Evolutionary conservation across 2,888 invertebrate genomes (phyloP), one percentile per base, ranked within the genome.

Genomic region (Penaeus monodon): DNA sequence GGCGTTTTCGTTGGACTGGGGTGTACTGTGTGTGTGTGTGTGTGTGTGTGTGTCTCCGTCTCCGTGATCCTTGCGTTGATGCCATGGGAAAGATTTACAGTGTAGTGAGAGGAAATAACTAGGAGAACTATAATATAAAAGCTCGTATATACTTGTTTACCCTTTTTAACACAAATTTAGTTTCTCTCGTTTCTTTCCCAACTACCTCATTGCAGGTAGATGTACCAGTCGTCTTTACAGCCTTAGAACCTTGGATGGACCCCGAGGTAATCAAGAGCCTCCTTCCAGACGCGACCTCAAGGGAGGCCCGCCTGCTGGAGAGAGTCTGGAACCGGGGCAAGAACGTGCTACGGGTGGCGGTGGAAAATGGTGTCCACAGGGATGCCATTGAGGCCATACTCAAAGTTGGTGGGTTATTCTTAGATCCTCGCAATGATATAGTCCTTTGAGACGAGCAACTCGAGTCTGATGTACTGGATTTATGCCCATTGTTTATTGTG

Each of bases 271-370:
- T 86, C 27, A 66, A 74, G 57, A 77, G 33, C 38, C 44, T 86
- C 22, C 86, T 86, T 10, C 86, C 86, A 66, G 29, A 64, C 20
- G 38, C 85, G 76, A 64, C 63, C 57, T 66, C 85, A 44, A 77
- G 63, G n/a, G 79, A 74, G n/a, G 78, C 85, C 4, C 64, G 65
- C 24, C 78, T 82, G 24, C 81, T 88, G 44, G 81, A 49, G 65
- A 27, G 85, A 8, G 85, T 73, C 27, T 88, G 88, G 65, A 66
- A 85, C 74, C 63, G 88, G 24, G 77, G 91, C n/a, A 89, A 88
- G 22, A 90, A 90, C 65, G 86, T 90, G 3, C 84, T 91, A n/a
- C 88, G 89, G 80, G 81, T 89, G 29, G 90, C 91, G 33, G 84
- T 91, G 33, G 88, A 89, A 63, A 73, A 87, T 57, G 87, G 83